Conservation (phyloP, 2,888 invertebrate genomes). For the Thecophora atra region DNA sequence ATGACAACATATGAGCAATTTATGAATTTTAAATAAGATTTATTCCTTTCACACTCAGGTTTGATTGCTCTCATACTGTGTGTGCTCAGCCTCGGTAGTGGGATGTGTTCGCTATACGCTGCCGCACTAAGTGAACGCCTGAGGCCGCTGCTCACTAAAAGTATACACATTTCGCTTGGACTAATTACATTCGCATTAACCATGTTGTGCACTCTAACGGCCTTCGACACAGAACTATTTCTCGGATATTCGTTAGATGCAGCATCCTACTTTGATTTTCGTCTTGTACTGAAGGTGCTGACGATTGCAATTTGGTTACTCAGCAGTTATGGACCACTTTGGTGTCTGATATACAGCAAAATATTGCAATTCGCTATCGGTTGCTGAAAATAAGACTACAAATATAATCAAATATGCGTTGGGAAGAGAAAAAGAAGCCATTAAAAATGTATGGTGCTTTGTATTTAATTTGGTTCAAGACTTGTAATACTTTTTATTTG, state of each 20-base stretch:
- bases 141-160: conserved; percentile 49
- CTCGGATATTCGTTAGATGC: conserved; percentile 45
- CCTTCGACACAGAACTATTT: conserved; percentile 50
- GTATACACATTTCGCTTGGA: conserved; percentile 47
- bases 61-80: conserved; percentile 46
- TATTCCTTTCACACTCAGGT: conserved; percentile 43
- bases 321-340: conserved; percentile 47
- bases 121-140: conserved; percentile 42
- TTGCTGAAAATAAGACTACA: conserved; percentile 33
- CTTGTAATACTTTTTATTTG: conserved; percentile 34
- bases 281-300: conserved; percentile 42
- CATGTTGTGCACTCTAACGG: conserved; percentile 48
- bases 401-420: conserved; percentile 23
- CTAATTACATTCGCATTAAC: conserved; percentile 46
- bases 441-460: conserved; percentile 35
- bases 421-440: too few relatives aligned
- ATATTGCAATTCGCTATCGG: conserved; percentile 40
- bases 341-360: conserved; percentile 47
- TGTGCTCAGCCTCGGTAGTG: conserved; percentile 45
- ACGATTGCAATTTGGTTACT: conserved; percentile 44
- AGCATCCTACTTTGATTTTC: conserved; percentile 42
- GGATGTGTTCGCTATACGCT: conserved; percentile 47
- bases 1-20: too few relatives aligned
- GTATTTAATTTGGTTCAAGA: conserved; percentile 13
- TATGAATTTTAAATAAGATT: not conserved